Evolutionary conservation across 2,888 invertebrate species (phyloP).

Genomic region (Eupithecia pulchellata): DNA sequence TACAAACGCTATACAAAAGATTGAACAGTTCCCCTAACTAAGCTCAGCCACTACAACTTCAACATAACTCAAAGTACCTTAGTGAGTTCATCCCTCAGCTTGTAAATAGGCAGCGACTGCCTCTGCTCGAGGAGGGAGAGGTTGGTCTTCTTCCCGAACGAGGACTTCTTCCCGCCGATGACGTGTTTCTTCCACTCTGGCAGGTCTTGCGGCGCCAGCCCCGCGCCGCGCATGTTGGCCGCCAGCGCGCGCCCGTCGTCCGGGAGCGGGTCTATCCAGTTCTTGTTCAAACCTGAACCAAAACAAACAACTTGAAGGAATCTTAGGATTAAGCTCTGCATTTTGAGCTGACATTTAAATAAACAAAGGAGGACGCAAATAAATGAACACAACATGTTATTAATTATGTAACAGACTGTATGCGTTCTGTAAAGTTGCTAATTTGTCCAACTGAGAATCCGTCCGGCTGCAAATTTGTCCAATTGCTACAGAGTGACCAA

Average conservation of each 20-base stretch:
- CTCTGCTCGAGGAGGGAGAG: slow-evolving; percentile 97
- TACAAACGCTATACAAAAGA: background rate
- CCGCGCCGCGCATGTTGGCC: slow-evolving; percentile 93
- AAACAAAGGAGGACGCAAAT: too few relatives aligned
- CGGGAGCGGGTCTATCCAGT: slow-evolving; percentile 98
- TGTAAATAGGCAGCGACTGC: slow-evolving; percentile 97
- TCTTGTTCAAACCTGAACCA: slow-evolving; percentile 88
- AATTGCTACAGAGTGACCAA: too few relatives aligned
- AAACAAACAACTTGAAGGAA: background rate
- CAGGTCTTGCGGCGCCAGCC: slow-evolving; percentile 93
- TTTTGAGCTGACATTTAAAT: too few relatives aligned
- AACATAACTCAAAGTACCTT: slow-evolving; percentile 84
- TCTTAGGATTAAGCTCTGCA: too few relatives aligned
- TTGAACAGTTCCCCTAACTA: background rate
- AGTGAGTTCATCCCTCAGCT: slow-evolving; percentile 96
- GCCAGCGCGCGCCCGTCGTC: slow-evolving; percentile 91
- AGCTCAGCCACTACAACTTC: background rate
- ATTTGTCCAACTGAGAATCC: too few relatives aligned
- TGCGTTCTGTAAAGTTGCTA: too few relatives aligned
- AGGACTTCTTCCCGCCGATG: slow-evolving; percentile 98
- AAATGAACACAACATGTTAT: too few relatives aligned
- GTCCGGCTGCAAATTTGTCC: too few relatives aligned
- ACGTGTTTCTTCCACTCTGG: slow-evolving; percentile 99
- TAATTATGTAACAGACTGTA: too few relatives aligned
- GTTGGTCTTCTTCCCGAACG: slow-evolving; percentile 98